Base-by-base conservation (phyloP, 2,888 invertebrate genomes). In the Drosophila siamana region DNA sequence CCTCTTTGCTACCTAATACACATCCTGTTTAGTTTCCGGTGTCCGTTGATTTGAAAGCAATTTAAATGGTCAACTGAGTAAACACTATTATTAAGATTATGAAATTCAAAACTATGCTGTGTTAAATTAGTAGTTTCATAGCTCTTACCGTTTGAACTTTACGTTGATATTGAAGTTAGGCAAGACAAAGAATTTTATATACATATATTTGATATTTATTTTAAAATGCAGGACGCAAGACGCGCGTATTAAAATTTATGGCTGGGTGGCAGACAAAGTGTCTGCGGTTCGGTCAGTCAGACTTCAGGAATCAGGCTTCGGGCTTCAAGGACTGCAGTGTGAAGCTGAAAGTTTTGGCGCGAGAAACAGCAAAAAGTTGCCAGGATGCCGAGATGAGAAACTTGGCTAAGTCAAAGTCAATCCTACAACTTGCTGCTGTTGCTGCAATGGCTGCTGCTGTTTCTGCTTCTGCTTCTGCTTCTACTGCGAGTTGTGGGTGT, bases 1-100 rank as follows among this genome's bases (percentile, higher is more conserved):
- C 92, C 92, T 90, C 75, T 83, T 76, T 80, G 78, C 80, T 63
- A 87, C 83, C 86, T 90, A 90, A 91, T 91, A 89, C 86, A 88
- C 89, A 89, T 91, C 92, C 92, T 86, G 80, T 85, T 87, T 81
- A 79, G 81, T 70, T 90, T 91, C 90, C 90, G 88, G 55, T 15
- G 38, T 38, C 28, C 30, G 11, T 4, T 16, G 46, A 28, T 8
- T 38, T 54, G 30, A 46, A 47, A 46, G 28, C 19, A 59, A 40
- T 28, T 22, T 13, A 48, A 30, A 48, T 16, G 47, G 70, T 71
- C 85, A 4, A 26, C 7, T 4, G 7, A 26, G 5, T 1, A 26
- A 26, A 28, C 19, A 19, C n/a, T n/a, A n/a, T n/a, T n/a, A n/a
- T n/a, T n/a, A n/a, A n/a, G n/a, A n/a, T n/a, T n/a, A n/a, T n/a